Conservation (phyloP, 2,797 vertebrate species). For the Artibeus lituratus region DNA sequence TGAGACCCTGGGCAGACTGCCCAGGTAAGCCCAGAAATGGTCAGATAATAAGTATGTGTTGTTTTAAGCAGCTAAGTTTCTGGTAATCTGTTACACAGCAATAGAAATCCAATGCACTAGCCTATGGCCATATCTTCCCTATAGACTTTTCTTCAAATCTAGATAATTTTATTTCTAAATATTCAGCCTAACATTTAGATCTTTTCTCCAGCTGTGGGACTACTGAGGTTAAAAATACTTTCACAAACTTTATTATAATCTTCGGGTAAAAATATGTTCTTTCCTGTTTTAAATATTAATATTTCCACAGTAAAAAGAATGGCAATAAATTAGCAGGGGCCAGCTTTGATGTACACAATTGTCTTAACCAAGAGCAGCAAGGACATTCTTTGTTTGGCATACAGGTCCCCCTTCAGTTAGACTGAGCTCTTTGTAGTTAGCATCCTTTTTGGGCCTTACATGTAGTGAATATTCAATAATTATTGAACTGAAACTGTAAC, state of each 20-base stretch:
- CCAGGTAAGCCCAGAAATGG: not conserved
- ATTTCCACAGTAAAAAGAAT: not conserved
- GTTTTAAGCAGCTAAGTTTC: not conserved
- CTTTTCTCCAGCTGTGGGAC: not conserved
- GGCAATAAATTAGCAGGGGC: not conserved
- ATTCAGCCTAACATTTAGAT: not conserved
- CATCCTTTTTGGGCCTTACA: not conserved
- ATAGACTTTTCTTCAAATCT: not conserved
- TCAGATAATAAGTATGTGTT: not conserved
- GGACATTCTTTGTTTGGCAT: not conserved
- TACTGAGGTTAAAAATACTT: not conserved
- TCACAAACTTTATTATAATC: not conserved
- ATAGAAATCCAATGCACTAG: not conserved
- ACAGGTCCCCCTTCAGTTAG: not conserved
- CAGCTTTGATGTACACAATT: not conserved
- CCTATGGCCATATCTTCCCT: not conserved
- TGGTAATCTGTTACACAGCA: not conserved
- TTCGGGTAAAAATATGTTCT: not conserved
- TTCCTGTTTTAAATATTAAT: not conserved
- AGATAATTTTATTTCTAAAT: not conserved
- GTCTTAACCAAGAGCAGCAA: not conserved
- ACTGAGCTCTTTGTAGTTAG: not conserved
- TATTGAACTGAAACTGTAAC: not conserved
- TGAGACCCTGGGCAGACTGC: not conserved
- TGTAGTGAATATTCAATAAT: not conserved